Percentiles rank a stretch among this genome's conserved stretches.
Conservation (phyloP, 1,140 invertebrate species). For the Zaprionus tsacasi region DNA sequence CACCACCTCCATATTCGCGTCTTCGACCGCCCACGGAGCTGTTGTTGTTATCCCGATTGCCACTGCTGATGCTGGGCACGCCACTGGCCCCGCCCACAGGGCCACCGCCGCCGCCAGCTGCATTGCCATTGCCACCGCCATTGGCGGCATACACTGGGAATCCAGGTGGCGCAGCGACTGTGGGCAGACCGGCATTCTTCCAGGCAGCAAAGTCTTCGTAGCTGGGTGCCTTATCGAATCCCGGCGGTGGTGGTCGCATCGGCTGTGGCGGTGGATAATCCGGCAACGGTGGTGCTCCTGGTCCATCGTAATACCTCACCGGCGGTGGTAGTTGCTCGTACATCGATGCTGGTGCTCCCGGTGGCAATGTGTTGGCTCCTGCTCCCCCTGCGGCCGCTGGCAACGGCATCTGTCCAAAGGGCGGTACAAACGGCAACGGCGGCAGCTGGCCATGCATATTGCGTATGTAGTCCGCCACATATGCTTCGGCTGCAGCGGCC, state of each 20-base stretch:
- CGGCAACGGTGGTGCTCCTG: constrained; percentile 86
- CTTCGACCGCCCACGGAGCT: constrained; percentile 67
- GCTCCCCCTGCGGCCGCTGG: constrained; percentile 85
- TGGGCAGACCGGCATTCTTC: constrained; percentile 87
- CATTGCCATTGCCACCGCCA: constrained; percentile 58
- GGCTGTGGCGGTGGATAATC: constrained; percentile 86
- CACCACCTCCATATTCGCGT: constrained; percentile 65
- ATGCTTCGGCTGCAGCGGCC: constrained; percentile 90
- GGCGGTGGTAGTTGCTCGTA: constrained; percentile 86
- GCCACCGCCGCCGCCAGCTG: constrained; percentile 35
- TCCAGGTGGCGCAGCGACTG: constrained; percentile 67
- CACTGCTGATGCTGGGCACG: constrained; percentile 43
- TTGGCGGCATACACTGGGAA: constrained; percentile 67
- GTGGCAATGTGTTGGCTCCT: constrained; percentile 89
- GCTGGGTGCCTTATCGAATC: constrained; percentile 89
- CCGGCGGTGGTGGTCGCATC: constrained; percentile 84
- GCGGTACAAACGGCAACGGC: constrained; percentile 89
- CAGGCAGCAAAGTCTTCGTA: constrained; percentile 94
- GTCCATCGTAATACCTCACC: constrained; percentile 91
- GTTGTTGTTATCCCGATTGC: constrained; percentile 71
- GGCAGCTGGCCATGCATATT: constrained; percentile 92
- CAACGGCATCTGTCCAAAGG: constrained; percentile 86
- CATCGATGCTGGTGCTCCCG: constrained; percentile 85
- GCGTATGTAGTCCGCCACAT: constrained; percentile 91
- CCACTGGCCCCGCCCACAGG: constrained; percentile 23